phyloP scores from a whole-genome alignment of 2,797 vertebrate genomes.

The Mycteria americana region DNA sequence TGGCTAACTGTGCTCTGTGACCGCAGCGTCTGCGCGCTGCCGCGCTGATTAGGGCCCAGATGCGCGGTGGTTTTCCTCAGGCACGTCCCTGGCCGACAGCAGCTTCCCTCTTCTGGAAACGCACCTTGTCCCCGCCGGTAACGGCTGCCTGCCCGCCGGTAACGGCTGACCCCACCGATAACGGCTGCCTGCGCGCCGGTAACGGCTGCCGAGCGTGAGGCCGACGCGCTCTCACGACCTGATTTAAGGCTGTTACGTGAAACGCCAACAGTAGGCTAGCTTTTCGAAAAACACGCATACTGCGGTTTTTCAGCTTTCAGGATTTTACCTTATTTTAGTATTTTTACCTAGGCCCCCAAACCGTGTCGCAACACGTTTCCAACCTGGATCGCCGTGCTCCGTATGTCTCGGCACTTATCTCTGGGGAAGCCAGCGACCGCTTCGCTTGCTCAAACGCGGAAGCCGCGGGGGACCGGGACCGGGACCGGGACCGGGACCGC shows the following conservation, averaged over 20 bases:
- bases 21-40: rapidly evolving
- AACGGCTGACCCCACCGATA: too few species aligned
- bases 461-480: background rate
- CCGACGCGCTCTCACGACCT: background rate
- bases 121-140: background rate
- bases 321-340: background rate
- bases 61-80: rapidly evolving
- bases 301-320: background rate
- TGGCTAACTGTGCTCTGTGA: rapidly evolving
- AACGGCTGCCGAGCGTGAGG: background rate
- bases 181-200: too few species aligned
- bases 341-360: background rate
- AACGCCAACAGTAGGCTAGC: rapidly evolving
- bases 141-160: too few species aligned
- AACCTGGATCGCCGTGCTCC: background rate
- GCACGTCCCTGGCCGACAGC: rapidly evolving
- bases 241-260: rapidly evolving
- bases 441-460: background rate
- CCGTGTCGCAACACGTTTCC: background rate
- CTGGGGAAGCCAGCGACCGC: background rate
- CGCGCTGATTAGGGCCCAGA: rapidly evolving
- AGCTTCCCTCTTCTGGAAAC: background rate
- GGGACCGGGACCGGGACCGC: too few species aligned
- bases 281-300: too few species aligned
- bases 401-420: background rate